Base-by-base conservation (phyloP, 2,888 invertebrate genomes). In the Coelogynopora nodosa region DNA sequence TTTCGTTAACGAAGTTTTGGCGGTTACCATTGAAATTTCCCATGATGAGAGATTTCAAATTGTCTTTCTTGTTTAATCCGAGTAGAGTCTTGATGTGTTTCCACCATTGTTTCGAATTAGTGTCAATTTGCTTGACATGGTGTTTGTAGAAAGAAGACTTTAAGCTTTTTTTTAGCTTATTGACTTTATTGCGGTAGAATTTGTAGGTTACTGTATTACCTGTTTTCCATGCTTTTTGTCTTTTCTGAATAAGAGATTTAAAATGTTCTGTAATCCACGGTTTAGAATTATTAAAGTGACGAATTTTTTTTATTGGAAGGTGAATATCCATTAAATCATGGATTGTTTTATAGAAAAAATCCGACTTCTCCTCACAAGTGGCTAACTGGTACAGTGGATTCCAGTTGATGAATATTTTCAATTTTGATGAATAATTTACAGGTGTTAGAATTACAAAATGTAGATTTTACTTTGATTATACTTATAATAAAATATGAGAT, bases 381-480 rank as follows among this genome's bases (percentile, higher is more conserved):
- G 74, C 74, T 74, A 74, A 74, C 74, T 74, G 74, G 74, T 74
- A 74, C 74, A 74, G 74, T 74, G 74, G 74, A 74, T 13, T 74
- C 74, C 74, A 74, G 74, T 74, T 74, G 74, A 74, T 74, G n/a
- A n/a, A n/a, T n/a, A n/a, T n/a, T n/a, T n/a, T n/a, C n/a, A n/a
- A n/a, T n/a, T n/a, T n/a, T n/a, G n/a, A n/a, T n/a, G n/a, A n/a
- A n/a, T n/a, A n/a, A n/a, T n/a, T n/a, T n/a, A n/a, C n/a, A n/a
- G n/a, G n/a, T n/a, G n/a, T n/a, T n/a, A n/a, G n/a, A n/a, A n/a
- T n/a, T n/a, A n/a, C n/a, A n/a, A n/a, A n/a, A n/a, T n/a, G n/a
- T n/a, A n/a, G n/a, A n/a, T n/a, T n/a, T n/a, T n/a, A n/a, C n/a
- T n/a, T n/a, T n/a, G n/a, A n/a, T n/a, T n/a, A n/a, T n/a, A n/a